Conservation (phyloP, 2,113 vertebrate genomes). For the Chionis minor region DNA sequence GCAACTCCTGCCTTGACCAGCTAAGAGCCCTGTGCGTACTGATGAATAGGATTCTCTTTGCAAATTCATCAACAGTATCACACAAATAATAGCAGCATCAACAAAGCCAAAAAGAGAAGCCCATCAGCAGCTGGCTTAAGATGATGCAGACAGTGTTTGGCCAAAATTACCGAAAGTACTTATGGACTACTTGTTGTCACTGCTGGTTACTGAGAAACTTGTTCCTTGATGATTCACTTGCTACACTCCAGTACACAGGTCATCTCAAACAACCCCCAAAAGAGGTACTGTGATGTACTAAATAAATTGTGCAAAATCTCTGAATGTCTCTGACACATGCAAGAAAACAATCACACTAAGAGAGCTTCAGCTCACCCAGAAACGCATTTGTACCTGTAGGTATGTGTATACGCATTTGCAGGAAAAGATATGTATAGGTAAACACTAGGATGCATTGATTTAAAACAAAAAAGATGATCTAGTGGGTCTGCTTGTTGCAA, state of each 20-base stretch:
- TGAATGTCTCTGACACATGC: not conserved
- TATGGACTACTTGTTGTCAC: not conserved
- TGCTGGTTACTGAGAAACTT: not conserved
- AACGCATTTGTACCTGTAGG: not conserved
- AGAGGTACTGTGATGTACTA: not conserved
- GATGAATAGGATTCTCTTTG: not conserved
- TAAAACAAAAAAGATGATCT: not conserved
- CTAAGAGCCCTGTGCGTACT: not conserved
- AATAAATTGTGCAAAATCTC: not conserved
- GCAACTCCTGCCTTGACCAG: not conserved
- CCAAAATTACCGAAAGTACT: not conserved
- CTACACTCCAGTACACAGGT: not conserved
- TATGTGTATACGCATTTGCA: not conserved
- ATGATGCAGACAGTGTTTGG: not conserved
- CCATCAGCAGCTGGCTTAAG: not conserved
- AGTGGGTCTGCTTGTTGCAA: not conserved
- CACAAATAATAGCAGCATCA: not conserved
- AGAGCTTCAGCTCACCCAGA: not conserved
- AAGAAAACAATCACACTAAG: not conserved
- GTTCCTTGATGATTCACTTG: not conserved
- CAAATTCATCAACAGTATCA: not conserved
- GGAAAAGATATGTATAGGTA: not conserved
- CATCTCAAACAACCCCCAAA: not conserved
- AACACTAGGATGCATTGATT: not conserved
- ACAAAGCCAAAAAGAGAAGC: not conserved